phyloP scores from a whole-genome alignment of 2,113 vertebrate species.

The Chroicocephalus ridibundus region DNA sequence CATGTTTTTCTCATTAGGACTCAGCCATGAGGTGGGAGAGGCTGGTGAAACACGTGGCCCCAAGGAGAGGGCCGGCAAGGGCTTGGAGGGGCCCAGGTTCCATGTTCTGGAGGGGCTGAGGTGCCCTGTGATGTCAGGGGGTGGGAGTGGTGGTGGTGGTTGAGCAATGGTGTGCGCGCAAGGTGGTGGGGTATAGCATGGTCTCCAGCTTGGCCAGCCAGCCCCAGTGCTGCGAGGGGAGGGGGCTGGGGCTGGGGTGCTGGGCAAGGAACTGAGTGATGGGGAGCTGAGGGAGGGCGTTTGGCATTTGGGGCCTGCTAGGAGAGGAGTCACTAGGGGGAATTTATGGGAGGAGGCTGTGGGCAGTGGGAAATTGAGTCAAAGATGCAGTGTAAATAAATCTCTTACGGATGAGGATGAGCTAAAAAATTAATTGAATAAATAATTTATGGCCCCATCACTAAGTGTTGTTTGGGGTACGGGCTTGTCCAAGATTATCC shows the following conservation, averaged over 20 bases:
- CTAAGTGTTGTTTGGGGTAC: neutral
- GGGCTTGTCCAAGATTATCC: neutral
- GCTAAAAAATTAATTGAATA: neutral
- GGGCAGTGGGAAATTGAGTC: neutral
- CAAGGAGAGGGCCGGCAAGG: neutral
- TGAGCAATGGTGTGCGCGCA: neutral
- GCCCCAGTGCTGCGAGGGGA: neutral
- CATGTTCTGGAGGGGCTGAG: neutral
- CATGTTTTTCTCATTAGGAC: rapidly evolving
- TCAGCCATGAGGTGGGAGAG: rapidly evolving
- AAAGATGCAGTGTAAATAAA: neutral
- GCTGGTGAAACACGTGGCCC: rapidly evolving
- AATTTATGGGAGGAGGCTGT: neutral
- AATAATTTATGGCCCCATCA: neutral
- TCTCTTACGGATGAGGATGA: neutral
- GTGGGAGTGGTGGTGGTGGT: no score
- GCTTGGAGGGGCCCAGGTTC: neutral
- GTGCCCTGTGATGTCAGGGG: rapidly evolving
- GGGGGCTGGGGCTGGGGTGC: neutral
- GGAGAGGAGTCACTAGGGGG: rapidly evolving
- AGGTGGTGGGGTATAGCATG: neutral
- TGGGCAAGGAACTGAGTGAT: neutral
- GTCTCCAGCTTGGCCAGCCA: neutral
- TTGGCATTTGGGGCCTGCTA: neutral
- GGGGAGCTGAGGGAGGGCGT: neutral